Conservation (phyloP, 2,888 invertebrate genomes). For the Clitarchus hookeri region DNA sequence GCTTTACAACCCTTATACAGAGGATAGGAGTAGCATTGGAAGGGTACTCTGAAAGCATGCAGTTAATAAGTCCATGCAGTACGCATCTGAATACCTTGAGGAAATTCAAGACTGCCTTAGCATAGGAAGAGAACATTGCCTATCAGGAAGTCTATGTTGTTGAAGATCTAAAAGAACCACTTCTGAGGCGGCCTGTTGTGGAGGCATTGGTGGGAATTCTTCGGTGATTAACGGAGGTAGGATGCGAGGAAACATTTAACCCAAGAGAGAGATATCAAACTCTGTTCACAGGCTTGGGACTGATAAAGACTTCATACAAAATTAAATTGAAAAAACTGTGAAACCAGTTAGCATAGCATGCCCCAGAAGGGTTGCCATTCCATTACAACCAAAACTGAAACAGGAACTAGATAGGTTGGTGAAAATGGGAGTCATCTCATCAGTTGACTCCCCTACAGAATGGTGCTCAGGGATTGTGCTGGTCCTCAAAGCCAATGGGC, state of each 20-base stretch:
- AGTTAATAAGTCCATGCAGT: not conserved
- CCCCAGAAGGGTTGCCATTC: too few species aligned
- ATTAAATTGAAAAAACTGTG: too few species aligned
- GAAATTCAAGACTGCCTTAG: too few species aligned
- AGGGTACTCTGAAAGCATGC: not conserved
- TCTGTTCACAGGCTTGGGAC: constrained; percentile 23
- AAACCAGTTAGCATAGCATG: too few species aligned
- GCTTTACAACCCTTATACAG: not conserved
- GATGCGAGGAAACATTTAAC: not conserved
- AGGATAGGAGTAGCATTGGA: not conserved
- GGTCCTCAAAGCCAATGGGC: not conserved
- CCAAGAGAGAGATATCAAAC: not conserved
- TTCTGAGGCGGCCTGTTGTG: not conserved
- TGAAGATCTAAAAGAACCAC: not conserved
- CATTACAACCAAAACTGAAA: too few species aligned
- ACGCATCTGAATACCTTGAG: not conserved
- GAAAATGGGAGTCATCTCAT: too few species aligned
- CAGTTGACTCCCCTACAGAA: too few species aligned
- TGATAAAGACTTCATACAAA: too few species aligned
- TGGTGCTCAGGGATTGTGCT: too few species aligned
- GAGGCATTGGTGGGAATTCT: not conserved
- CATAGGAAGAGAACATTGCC: not conserved
- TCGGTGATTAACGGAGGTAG: not conserved
- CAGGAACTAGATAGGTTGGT: too few species aligned
- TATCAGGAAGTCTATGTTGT: constrained; percentile 3